phyloP scores from a whole-genome alignment of 2,888 invertebrate genomes.

The Halictus ligatus region DNA sequence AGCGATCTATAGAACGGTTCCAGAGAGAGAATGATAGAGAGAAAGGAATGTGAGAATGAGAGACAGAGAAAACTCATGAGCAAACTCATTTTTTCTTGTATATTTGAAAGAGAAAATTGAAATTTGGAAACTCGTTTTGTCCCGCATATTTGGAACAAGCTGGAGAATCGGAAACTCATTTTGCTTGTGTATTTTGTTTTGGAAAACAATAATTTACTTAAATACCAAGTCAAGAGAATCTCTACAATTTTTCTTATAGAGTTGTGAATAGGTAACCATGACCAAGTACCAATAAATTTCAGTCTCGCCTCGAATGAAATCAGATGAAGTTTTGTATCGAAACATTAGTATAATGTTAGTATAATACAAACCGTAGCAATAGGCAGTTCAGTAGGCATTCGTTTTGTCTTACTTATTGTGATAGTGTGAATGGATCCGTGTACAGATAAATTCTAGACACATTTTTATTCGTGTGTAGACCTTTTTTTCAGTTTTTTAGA shows the following conservation, averaged over 20 bases:
- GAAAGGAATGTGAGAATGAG: background rate
- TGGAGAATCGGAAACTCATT: background rate
- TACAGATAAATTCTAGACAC: background rate
- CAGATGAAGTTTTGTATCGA: background rate
- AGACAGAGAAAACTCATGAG: background rate
- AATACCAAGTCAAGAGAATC: background rate
- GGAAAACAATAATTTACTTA: background rate
- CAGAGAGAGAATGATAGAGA: background rate
- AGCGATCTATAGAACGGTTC: background rate
- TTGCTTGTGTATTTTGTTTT: background rate
- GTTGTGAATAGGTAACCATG: background rate
- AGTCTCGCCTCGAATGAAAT: background rate
- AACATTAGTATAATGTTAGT: background rate
- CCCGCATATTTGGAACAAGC: background rate
- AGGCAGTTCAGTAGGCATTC: background rate
- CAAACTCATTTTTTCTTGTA: background rate
- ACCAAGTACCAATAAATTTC: background rate
- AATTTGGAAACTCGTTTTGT: background rate
- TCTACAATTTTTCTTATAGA: background rate
- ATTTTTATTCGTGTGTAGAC: background rate
- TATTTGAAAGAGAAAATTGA: background rate
- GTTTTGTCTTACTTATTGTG: conserved; percentile 3
- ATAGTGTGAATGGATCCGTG: background rate
- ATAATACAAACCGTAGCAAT: background rate
- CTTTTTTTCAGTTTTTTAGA: background rate